Conservation (phyloP, 2,888 invertebrate species). For the Lasioglossum zephyrum region DNA sequence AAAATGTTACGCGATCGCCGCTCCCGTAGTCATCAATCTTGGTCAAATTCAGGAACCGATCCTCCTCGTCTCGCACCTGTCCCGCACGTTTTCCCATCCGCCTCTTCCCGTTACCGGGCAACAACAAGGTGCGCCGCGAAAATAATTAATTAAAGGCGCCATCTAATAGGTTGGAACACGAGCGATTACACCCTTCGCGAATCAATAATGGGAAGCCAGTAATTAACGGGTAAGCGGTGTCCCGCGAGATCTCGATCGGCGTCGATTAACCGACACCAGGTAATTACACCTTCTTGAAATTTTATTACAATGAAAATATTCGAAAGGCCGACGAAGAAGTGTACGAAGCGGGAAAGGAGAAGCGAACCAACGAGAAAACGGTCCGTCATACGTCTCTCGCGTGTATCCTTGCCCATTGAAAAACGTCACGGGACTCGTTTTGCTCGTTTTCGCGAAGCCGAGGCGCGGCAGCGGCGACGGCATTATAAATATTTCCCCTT, state of each 20-base stretch:
- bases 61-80: slow-evolving; percentile 44
- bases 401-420: slow-evolving; percentile 19
- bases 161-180: slow-evolving; percentile 73
- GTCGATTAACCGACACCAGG: slow-evolving; percentile 74
- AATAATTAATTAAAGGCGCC: slow-evolving; percentile 77
- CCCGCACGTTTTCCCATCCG: slow-evolving; percentile 27
- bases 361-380: background rate
- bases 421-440: slow-evolving; percentile 15
- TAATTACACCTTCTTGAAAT: slow-evolving; percentile 65
- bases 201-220: slow-evolving; percentile 80
- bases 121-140: slow-evolving; percentile 46
- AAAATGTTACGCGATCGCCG: slow-evolving; percentile 22
- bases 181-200: slow-evolving; percentile 73
- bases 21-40: slow-evolving; percentile 36
- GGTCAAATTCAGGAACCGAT: slow-evolving; percentile 48
- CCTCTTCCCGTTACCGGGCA: slow-evolving; percentile 20
- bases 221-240: slow-evolving; percentile 77
- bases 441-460: background rate
- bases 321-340: background rate
- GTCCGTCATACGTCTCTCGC: background rate
- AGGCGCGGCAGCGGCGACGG: background rate
- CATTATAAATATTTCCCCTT: slow-evolving; percentile 46
- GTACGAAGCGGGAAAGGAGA: background rate
- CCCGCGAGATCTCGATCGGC: slow-evolving; percentile 64
- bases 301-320: slow-evolving; percentile 61